Percentiles rank a stretch among this genome's conserved stretches.
Evolutionary conservation across 2,888 invertebrate species (phyloP).

Genomic region (Apamea monoglypha): DNA sequence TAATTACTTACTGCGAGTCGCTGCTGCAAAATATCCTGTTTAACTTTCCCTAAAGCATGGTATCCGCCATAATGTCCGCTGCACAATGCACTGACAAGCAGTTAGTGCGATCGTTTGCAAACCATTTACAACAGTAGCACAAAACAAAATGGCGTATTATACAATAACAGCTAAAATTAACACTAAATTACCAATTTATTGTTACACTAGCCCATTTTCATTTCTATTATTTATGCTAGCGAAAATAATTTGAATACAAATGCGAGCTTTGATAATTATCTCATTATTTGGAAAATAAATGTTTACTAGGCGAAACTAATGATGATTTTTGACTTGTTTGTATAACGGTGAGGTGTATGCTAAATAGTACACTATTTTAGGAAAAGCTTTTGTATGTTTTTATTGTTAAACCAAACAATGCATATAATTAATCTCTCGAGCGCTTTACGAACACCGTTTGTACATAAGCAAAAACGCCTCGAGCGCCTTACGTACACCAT

Average conservation of each 20-base stretch:
- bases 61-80: slow-evolving; percentile 61
- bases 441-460: too few species aligned
- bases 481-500: too few species aligned
- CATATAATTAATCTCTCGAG: too few species aligned
- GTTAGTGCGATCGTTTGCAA: slow-evolving; percentile 75
- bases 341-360: background rate
- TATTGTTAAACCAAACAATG: slow-evolving; percentile 6
- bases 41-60: slow-evolving; percentile 50
- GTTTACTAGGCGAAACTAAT: slow-evolving; percentile 20
- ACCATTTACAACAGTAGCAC: slow-evolving; percentile 71
- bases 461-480: too few species aligned
- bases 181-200: slow-evolving; percentile 65
- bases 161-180: slow-evolving; percentile 63
- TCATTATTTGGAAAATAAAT: slow-evolving; percentile 40
- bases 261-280: slow-evolving; percentile 45
- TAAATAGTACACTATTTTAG: slow-evolving; percentile 4
- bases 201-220: slow-evolving; percentile 45
- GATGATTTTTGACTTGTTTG: slow-evolving; percentile 34
- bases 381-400: slow-evolving; percentile 6
- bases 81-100: slow-evolving; percentile 72
- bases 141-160: slow-evolving; percentile 70
- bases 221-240: slow-evolving; percentile 48
- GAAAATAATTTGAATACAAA: slow-evolving; percentile 57
- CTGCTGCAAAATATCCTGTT: slow-evolving; percentile 13
- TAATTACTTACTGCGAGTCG: background rate